Evolutionary conservation across 2,797 vertebrate genomes (phyloP).

Genomic region (Scomberomorus guttatus): DNA sequence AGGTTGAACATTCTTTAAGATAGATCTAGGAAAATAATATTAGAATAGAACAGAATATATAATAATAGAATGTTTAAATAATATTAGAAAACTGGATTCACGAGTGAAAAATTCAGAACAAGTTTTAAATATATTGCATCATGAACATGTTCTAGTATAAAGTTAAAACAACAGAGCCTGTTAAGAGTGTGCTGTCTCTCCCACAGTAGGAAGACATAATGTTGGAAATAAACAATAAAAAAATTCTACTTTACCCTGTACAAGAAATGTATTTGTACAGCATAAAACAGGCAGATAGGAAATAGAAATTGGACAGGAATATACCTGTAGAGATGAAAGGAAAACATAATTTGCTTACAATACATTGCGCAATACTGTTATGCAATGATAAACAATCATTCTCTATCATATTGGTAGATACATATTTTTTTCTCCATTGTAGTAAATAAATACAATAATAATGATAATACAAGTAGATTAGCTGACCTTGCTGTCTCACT

Average conservation of each 20-base stretch:
- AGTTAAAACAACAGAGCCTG: background rate
- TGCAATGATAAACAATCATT: slow-evolving; percentile 15
- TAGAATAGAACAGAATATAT: too few species aligned
- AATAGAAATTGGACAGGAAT: background rate
- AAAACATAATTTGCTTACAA: slow-evolving; percentile 13
- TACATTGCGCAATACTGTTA: background rate
- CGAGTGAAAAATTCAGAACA: too few species aligned
- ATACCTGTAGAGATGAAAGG: background rate
- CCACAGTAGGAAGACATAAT: background rate
- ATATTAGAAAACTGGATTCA: too few species aligned
- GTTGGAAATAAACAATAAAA: background rate
- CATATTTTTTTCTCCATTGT: slow-evolving; percentile 5
- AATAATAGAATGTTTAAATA: too few species aligned
- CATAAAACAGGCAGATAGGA: background rate
- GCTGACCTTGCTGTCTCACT: background rate
- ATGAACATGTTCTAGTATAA: background rate
- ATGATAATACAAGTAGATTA: slow-evolving; percentile 16
- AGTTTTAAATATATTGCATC: too few species aligned
- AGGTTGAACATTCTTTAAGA: background rate
- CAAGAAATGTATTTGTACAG: background rate
- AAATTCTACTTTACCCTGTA: background rate
- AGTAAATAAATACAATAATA: background rate
- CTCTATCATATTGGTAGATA: background rate
- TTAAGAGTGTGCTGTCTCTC: background rate
- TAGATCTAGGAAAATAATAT: too few species aligned